Evolutionary conservation across 23 tunicate species (phyloP), one percentile per base, ranked within the genome.

Genomic region (Corella eumyota): DNA sequence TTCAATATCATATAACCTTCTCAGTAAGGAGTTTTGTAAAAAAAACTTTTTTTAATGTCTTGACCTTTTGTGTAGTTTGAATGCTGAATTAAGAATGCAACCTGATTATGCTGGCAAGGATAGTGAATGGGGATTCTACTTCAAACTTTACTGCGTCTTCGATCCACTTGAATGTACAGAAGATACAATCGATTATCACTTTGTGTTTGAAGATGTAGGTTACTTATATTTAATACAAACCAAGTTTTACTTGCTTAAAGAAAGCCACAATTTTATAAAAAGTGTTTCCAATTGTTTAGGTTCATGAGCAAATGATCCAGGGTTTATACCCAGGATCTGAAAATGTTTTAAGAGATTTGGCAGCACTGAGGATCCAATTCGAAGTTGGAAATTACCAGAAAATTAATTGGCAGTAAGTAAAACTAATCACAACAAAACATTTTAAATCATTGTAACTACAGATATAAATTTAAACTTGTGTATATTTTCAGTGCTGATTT

Each of bases 181-280:
- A 33, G 75, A 70, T 30, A 77, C 95, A 27, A 86, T 86, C 25
- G 95, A 77, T 65, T 86, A 86, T 71, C 76, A 79, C 27, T 86
- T 86, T 62, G 68, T 86, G 44, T 86, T 77, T 52, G 95, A 86
- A 50, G 95, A 86, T 62, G 94, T 84, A 62, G 56, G 94, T 50
- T 6, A 58, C 15, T 11, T 20, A 9, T 25, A 24, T 11, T 37
- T 6, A 5, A 13, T 36, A 27, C 5, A 22, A 9, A 7, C 25
- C 36, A 13, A 22, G 30, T 36, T 37, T 62, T 19, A 60, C 45
- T 19, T 60, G 15, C 6, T 60, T 30, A 24, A 9, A 9, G 11
- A n/a, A n/a, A n/a, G n/a, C n/a, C n/a, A n/a, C n/a, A n/a, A n/a
- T n/a, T n/a, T n/a, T n/a, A n/a, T n/a, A n/a, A n/a, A n/a, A n/a